phyloP scores from a whole-genome alignment of 2,888 invertebrate species.

The Teleiodes luculella region DNA sequence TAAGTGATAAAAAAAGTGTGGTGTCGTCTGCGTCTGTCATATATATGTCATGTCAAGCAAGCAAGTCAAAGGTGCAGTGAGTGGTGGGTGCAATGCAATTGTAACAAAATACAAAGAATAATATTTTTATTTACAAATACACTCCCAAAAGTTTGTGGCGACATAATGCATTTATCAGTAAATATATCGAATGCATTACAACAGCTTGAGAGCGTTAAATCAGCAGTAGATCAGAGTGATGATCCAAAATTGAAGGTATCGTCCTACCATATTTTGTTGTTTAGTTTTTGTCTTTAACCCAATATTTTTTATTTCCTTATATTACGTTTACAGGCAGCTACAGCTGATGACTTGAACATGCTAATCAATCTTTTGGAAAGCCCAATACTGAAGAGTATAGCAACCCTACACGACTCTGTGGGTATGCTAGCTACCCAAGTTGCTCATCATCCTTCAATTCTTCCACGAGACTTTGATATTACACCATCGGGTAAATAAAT shows the following conservation, averaged over 20 bases:
- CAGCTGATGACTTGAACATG: conserved; percentile 89
- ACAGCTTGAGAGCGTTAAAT: conserved; percentile 92
- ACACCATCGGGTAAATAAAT: conserved; percentile 87
- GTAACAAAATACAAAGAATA: too few relatives aligned
- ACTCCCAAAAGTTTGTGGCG: neutral
- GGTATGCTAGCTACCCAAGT: conserved; percentile 92
- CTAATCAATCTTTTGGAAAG: conserved; percentile 91
- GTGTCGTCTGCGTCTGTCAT: too few relatives aligned
- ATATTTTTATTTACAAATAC: neutral
- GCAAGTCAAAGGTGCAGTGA: too few relatives aligned
- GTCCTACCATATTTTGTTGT: neutral
- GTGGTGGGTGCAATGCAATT: too few relatives aligned
- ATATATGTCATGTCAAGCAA: too few relatives aligned
- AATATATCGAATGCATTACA: conserved; percentile 94
- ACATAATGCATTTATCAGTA: conserved; percentile 76
- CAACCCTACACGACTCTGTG: conserved; percentile 94
- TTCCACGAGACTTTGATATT: conserved; percentile 96
- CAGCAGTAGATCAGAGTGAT: conserved; percentile 89
- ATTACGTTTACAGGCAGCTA: conserved; percentile 51
- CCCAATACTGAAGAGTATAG: conserved; percentile 93
- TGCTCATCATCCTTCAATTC: conserved; percentile 93
- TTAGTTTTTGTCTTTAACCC: neutral
- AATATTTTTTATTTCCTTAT: neutral
- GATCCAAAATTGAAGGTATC: conserved; percentile 87
- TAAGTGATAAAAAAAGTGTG: too few relatives aligned